Percentiles rank a stretch among this genome's conserved stretches.
These are phyloP conservation scores for Drosophila monieri DNA, from an alignment of 2,888 invertebrate species.

Conservation along the genomic window DNA sequence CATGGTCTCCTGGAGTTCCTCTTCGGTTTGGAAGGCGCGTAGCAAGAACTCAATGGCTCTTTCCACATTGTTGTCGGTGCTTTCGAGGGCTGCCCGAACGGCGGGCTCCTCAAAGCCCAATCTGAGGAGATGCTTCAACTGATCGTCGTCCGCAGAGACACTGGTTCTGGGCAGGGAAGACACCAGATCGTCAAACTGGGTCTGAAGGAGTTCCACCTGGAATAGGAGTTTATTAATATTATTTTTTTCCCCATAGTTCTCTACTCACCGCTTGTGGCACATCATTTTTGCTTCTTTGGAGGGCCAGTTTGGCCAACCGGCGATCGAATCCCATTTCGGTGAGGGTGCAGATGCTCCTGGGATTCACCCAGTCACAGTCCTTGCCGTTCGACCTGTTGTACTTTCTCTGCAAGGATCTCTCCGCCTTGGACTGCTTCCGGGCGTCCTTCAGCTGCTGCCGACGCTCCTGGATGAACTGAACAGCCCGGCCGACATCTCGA, in stretches of 20 bases:
- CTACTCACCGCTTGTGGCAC: conserved; percentile 87
- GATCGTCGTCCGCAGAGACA: conserved; percentile 46
- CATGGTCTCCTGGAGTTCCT: conserved; percentile 76
- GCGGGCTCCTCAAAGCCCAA: conserved; percentile 87
- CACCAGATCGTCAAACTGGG: conserved; percentile 62
- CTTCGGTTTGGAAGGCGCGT: conserved; percentile 77
- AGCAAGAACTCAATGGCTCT: conserved; percentile 87
- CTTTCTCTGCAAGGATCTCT: conserved; percentile 76
- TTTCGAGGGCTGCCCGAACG: conserved; percentile 85
- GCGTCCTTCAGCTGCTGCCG: conserved; percentile 85
- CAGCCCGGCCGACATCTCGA: conserved; percentile 87
- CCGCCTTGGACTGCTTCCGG: conserved; percentile 85
- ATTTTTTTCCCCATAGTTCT: conserved; percentile 39
- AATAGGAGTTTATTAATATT: neutral
- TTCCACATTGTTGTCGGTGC: conserved; percentile 85
- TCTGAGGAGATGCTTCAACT: conserved; percentile 80
- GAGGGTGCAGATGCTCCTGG: conserved; percentile 84
- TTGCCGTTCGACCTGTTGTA: conserved; percentile 20
- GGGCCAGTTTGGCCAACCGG: conserved; percentile 86
- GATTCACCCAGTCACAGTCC: conserved; percentile 81
- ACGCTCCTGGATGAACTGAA: conserved; percentile 87
- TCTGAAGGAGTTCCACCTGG: conserved; percentile 80
- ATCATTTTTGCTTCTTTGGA: conserved; percentile 88
- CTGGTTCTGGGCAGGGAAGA: conserved; percentile 47
- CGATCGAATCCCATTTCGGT: conserved; percentile 89